These are phyloP conservation scores for Pseudoips prasinana DNA, from an alignment of 2,888 invertebrate species.

Conservation along the genomic window DNA sequence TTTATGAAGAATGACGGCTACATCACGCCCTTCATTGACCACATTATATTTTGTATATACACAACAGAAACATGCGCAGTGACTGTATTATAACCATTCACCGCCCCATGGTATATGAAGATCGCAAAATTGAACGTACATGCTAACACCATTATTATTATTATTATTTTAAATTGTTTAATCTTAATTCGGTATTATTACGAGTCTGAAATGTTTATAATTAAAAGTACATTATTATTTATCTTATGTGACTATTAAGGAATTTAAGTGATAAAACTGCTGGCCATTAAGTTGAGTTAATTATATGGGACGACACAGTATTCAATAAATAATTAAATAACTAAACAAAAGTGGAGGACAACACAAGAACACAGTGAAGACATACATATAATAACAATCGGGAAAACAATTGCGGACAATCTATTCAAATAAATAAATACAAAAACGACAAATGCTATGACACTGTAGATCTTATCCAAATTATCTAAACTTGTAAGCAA, in stretches of 20 bases:
- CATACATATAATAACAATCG: no score
- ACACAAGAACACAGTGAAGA: constrained; percentile 10
- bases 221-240: constrained; percentile 38
- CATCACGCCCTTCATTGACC: constrained; percentile 52
- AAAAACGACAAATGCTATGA: no score
- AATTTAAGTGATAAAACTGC: constrained; percentile 49
- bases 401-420: no score
- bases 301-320: constrained; percentile 42
- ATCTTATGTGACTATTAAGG: constrained; percentile 47
- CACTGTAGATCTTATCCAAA: no score
- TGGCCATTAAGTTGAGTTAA: constrained; percentile 56
- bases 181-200: constrained; percentile 48
- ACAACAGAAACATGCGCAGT: constrained; percentile 34
- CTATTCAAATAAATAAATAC: no score
- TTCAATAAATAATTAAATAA: constrained; percentile 17
- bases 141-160: constrained; percentile 25
- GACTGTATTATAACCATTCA: constrained; percentile 20
- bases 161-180: constrained; percentile 25
- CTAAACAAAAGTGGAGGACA: constrained; percentile 14
- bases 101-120: constrained; percentile 12
- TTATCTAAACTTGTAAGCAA: no score
- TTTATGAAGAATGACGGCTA: constrained; percentile 56
- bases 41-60: constrained; percentile 46
- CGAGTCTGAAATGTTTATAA: constrained; percentile 36
- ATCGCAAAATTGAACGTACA: constrained; percentile 18